Evolutionary conservation across 1,140 invertebrate genomes (phyloP).

Genomic region (Proctacanthus coquilletti): DNA sequence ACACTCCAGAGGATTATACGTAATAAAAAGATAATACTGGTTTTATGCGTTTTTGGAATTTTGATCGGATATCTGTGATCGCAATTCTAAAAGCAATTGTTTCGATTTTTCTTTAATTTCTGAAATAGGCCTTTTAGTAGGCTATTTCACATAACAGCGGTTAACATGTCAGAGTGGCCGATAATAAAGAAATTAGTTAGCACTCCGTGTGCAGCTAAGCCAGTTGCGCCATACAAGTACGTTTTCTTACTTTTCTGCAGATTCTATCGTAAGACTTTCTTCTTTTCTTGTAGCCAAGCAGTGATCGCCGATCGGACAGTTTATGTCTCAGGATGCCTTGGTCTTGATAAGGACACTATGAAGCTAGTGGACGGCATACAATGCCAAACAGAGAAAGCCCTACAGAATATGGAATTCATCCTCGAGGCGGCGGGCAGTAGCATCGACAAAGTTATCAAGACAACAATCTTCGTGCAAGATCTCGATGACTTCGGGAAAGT

Average conservation of each 20-base stretch:
- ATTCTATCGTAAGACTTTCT: slow-evolving; percentile 1
- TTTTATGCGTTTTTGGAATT: too few relatives aligned
- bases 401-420: slow-evolving; percentile 62
- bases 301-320: slow-evolving; percentile 64
- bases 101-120: too few relatives aligned
- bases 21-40: too few relatives aligned
- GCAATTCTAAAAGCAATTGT: too few relatives aligned
- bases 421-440: slow-evolving; percentile 53
- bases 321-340: slow-evolving; percentile 75
- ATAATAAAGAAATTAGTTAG: slow-evolving; percentile 30
- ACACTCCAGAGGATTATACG: too few relatives aligned
- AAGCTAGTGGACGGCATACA: slow-evolving; percentile 60
- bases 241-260: slow-evolving; percentile 6
- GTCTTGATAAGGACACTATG: slow-evolving; percentile 49
- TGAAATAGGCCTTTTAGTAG: too few relatives aligned
- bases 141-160: too few relatives aligned
- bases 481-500: slow-evolving; percentile 65
- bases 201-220: slow-evolving; percentile 37
- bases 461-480: slow-evolving; percentile 63
- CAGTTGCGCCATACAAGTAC: slow-evolving; percentile 56
- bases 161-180: too few relatives aligned
- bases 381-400: slow-evolving; percentile 53
- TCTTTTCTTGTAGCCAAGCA: slow-evolving; percentile 72
- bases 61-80: too few relatives aligned
- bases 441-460: slow-evolving; percentile 67